Evolutionary conservation across 2,113 vertebrate species (phyloP), one percentile per base, ranked within the genome.

Genomic region (Irena cyanogastra): DNA sequence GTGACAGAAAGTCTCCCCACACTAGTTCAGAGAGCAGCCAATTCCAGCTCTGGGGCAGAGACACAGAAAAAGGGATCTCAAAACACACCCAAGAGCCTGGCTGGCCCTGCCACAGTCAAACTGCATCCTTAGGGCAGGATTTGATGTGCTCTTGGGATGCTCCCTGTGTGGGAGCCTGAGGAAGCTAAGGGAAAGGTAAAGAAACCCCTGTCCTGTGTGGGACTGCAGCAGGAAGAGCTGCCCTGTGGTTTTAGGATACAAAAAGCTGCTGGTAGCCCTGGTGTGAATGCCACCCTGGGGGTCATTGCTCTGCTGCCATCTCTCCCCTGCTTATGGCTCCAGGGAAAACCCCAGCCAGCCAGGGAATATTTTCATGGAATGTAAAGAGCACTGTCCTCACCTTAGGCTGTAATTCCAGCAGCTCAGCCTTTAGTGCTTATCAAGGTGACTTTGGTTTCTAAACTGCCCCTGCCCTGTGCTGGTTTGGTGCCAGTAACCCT

Each of bases 11-110:
- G 9, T 6, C 42, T 31, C n/a, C 49, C 37, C 1, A 2, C 3
- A 9, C 52, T 1, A 20, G 9, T 24, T 37, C 31, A 50, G 69
- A 42, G 52, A 69, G 30, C 13, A n/a, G 65, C 41, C 28, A 28
- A 0, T 14, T 27, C 27, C 57, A 76, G 50, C 60, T 61, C 37
- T 64, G 45, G 27, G 33, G 64, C 18, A 54, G n/a, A 35, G 35
- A 10, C 2, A 2, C 0, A 0, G 26, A 1, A 16, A 22, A 20
- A 56, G 37, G 35, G 15, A 1, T 1, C 42, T 30, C 63, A 27
- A 45, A 61, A 33, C 10, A 63, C 47, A 22, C 28, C 11, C 31
- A 3, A 1, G 30, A 50, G 49, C 42, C n/a, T 37, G 64, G 42
- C 59, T 33, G 30, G 54, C 33, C 45, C 54, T 61, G 45, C 83